Evolutionary conservation across 2,888 invertebrate genomes (phyloP), one percentile per base, ranked within the genome.

Genomic region (Tenthredo livida): DNA sequence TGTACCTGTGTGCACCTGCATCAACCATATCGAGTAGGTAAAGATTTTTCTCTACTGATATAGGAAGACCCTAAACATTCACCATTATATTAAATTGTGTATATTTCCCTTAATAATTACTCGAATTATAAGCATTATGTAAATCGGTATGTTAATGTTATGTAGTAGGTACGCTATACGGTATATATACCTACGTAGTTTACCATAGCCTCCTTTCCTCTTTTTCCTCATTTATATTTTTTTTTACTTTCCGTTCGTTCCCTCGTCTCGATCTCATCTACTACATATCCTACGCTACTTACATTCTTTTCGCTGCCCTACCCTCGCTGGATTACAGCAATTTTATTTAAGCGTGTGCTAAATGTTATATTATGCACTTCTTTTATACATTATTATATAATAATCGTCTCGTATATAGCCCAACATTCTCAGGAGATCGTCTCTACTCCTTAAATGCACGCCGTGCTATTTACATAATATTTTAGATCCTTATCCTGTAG

Each of bases 101-200:
- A 92, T 92, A 93, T 93, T 93, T 92, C 91, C 91, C 91, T 91
- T 91, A 90, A 92, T 93, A 93, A 93, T 93, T 92, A 92, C 92
- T 92, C 90, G 93, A 93, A 93, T 93, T 93, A 93, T 92, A 91
- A 91, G 92, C 92, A 93, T 93, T 93, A 93, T 93, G 93, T 91
- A 93, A 93, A 93, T 93, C 89, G 90, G 85, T 92, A 92, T 92
- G 93, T 92, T 92, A 93, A 93, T 93, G 87, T 85, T 10, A 61
- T 61, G 61, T 85, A 88, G 61, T 85, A 88, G 29, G 2, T 29
- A 29, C 84, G 29, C 17, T 70, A 29, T 70, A 67, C 29, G 50
- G 29, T 78, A 58, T 80, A 72, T 17, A 58, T 29, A n/a, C n/a
- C n/a, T n/a, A n/a, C n/a, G n/a, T n/a, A 54, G 29, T 25, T 43